Evolutionary conservation across 2,113 vertebrate genomes (phyloP), one percentile per base, ranked within the genome.

Genomic region (Sciurus niger): DNA sequence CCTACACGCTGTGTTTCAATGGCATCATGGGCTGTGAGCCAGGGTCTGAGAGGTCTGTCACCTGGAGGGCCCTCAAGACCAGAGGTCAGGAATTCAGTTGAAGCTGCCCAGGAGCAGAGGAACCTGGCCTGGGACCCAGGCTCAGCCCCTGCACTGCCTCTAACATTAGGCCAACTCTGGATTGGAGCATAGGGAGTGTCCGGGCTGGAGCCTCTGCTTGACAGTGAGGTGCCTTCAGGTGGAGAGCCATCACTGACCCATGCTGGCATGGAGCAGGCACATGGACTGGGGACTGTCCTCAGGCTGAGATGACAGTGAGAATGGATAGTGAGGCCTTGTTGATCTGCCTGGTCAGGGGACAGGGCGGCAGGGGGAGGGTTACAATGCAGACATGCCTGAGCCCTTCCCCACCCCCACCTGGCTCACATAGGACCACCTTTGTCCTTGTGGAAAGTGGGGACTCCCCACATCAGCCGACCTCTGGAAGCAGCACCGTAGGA

Each of bases 321-420:
- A 67, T 24, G 17, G 6, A n/a, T 60, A 16, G 5, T 22, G 3
- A 74, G 37, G 34, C 17, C 40, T 77, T 14, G 6, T 1, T 84
- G 48, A 73, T 37, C 43, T 58, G 53, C 86, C 37, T 60, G 70
- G 51, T 4, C 48, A 30, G 24, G 34, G 46, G 63, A 17, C 7
- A 10, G 17, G 1, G 10, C 1, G 20, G 10, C 1, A 16, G 12
- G 53, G 34, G 6, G 7, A 5, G 8, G 7, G 34, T 89, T 20
- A 76, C 3, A 89, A 10, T 46, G 28, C 73, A 77, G 11, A 73
- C 16, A 40, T 17, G 20, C 37, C n/a, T 9, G 43, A 10, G 4
- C 9, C 63, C 17, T n/a, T n/a, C 20, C 55, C 55, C 55, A 58
- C n/a, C 34, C 83, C 48, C 51, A 22, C 7, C 3, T 10, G 4